Percentiles rank a stretch among this genome's conserved stretches.
Conservation (phyloP, 2,797 vertebrate genomes). For the Poeciliopsis presidionis region DNA sequence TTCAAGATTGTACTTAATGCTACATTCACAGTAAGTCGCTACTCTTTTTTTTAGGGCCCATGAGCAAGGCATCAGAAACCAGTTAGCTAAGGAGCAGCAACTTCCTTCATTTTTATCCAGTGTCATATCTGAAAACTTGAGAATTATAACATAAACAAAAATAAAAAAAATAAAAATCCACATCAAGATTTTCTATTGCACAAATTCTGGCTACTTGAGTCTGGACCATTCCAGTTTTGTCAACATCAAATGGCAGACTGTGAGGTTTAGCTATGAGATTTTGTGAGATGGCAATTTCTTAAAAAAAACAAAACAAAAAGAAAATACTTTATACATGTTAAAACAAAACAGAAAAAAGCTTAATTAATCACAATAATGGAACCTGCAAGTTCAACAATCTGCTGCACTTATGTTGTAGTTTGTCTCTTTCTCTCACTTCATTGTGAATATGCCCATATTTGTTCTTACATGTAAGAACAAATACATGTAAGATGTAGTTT, state of each 20-base stretch:
- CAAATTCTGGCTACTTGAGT: not conserved
- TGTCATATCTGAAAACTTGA: not conserved
- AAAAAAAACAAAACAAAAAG: not conserved
- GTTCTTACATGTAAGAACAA: not conserved
- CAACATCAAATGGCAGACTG: too few relatives aligned
- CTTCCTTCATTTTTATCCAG: conserved; percentile 18
- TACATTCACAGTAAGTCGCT: not conserved
- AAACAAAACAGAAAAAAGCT: not conserved
- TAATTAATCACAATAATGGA: too few relatives aligned
- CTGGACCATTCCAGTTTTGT: not conserved
- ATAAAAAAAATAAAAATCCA: not conserved
- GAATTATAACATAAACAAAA: not conserved
- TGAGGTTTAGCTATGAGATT: not conserved
- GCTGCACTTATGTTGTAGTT: not conserved
- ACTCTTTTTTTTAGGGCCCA: conserved; percentile 8
- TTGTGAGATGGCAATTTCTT: not conserved
- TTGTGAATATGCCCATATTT: too few relatives aligned
- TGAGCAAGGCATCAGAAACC: not conserved
- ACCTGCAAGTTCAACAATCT: not conserved
- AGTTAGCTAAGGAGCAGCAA: not conserved
- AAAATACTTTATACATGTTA: not conserved
- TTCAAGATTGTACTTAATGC: conserved; percentile 13
- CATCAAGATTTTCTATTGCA: conserved; percentile 6
- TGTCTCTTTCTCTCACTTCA: too few relatives aligned
- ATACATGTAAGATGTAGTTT: not conserved